A percentile compares a stretch with the other conserved stretches of the same genome.
Evolutionary conservation across 2,888 invertebrate genomes (phyloP).

Genomic region (Athalia circularis): DNA sequence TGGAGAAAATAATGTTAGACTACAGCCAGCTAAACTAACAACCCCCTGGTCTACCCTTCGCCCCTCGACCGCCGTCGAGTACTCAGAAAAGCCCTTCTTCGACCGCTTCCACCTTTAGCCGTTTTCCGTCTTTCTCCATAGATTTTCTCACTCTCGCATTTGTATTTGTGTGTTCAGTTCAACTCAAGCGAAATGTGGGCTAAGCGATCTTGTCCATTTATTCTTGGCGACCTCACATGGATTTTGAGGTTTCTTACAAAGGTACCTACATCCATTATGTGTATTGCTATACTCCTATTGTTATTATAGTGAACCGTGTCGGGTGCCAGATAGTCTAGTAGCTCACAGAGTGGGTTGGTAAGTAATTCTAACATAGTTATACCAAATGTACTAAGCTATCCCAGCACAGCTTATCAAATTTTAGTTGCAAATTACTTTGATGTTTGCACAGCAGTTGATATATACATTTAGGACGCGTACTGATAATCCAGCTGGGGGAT

Average conservation of each 20-base stretch:
- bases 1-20: slow-evolving; percentile 46
- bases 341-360: not conserved
- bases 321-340: not conserved
- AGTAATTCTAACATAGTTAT: no score
- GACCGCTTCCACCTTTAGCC: slow-evolving; percentile 37
- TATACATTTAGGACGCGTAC: not conserved
- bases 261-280: not conserved
- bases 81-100: slow-evolving; percentile 34
- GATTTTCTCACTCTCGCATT: slow-evolving; percentile 44
- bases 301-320: not conserved
- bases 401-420: not conserved
- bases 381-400: not conserved
- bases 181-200: slow-evolving; percentile 10
- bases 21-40: slow-evolving; percentile 46
- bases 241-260: slow-evolving; percentile 11
- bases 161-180: slow-evolving; percentile 21
- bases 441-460: not conserved
- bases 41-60: slow-evolving; percentile 32
- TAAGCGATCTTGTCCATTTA: slow-evolving; percentile 5
- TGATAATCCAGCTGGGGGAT: no score
- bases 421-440: not conserved
- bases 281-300: not conserved
- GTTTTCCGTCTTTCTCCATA: slow-evolving; percentile 26
- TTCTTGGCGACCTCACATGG: not conserved
- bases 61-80: slow-evolving; percentile 6